Evolutionary conservation across 2,797 vertebrate genomes (phyloP).

Genomic region (Pitangus sulphuratus): DNA sequence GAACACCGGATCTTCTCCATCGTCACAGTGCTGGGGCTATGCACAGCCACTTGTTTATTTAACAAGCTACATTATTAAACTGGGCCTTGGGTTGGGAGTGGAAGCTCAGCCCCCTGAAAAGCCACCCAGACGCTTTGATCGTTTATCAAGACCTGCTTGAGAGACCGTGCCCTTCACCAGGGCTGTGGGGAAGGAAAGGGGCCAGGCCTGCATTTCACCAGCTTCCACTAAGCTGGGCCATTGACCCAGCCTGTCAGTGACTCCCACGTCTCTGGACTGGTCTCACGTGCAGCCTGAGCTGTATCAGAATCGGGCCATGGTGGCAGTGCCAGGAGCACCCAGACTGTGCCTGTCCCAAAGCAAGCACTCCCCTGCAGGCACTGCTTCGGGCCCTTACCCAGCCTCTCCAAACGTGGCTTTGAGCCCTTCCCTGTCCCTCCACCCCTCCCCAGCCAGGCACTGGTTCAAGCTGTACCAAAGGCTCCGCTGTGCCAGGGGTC

Average conservation of each 20-base stretch:
- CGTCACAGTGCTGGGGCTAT: constrained; percentile 48
- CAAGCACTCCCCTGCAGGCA: neutral
- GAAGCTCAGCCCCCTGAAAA: constrained; percentile 39
- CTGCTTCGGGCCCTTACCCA: neutral
- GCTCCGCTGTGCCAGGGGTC: fast-evolving
- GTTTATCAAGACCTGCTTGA: constrained; percentile 4
- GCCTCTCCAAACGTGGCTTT: neutral
- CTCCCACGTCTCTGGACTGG: neutral
- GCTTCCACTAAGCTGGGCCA: neutral
- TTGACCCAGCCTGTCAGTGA: neutral
- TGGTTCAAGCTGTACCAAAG: neutral
- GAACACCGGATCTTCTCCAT: constrained; percentile 69
- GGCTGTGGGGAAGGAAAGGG: constrained; percentile 7
- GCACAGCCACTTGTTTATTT: constrained; percentile 65
- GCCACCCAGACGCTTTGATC: constrained; percentile 38
- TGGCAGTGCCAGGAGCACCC: neutral
- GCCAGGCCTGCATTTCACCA: constrained; percentile 30
- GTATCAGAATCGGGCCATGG: fast-evolving
- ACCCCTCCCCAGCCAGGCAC: fast-evolving
- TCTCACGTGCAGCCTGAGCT: neutral
- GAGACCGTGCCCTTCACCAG: neutral
- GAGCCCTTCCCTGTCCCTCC: neutral
- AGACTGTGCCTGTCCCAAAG: neutral
- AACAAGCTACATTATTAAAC: constrained; percentile 59
- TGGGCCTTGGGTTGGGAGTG: constrained; percentile 42